These are phyloP conservation scores for Bradypus variegatus DNA, from an alignment of 2,797 vertebrate species.

Conservation along the genomic window DNA sequence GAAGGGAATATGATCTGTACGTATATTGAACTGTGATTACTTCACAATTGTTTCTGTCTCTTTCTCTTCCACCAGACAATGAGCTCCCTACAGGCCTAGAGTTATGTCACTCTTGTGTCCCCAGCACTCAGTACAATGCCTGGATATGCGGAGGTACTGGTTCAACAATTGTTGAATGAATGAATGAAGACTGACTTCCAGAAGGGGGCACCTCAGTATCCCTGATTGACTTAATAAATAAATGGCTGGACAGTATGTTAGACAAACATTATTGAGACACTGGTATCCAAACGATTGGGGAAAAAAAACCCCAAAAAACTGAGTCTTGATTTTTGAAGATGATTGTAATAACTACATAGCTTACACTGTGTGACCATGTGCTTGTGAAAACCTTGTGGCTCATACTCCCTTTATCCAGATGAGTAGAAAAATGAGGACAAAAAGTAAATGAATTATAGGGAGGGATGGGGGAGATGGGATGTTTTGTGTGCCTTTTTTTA, in stretches of 20 bases:
- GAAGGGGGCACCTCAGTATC: neutral
- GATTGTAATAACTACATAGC: no score
- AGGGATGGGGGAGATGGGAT: no score
- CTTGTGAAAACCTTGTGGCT: no score
- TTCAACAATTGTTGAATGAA: neutral
- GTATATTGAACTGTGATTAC: neutral
- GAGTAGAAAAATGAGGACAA: no score
- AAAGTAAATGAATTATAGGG: no score
- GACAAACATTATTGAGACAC: neutral
- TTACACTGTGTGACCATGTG: no score
- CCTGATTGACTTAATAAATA: neutral
- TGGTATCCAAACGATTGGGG: neutral
- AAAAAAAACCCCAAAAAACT: neutral
- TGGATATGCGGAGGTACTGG: neutral
- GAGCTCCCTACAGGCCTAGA: neutral
- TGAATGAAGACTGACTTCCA: neutral
- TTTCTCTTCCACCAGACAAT: neutral
- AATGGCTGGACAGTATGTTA: neutral
- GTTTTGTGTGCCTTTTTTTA: no score
- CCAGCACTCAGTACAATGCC: no score
- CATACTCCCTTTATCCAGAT: no score
- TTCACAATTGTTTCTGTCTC: neutral
- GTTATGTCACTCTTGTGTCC: neutral
- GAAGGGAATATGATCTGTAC: no score
- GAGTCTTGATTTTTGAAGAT: no score